Conservation (phyloP, 2,113 vertebrate genomes). For the Charina bottae region DNA sequence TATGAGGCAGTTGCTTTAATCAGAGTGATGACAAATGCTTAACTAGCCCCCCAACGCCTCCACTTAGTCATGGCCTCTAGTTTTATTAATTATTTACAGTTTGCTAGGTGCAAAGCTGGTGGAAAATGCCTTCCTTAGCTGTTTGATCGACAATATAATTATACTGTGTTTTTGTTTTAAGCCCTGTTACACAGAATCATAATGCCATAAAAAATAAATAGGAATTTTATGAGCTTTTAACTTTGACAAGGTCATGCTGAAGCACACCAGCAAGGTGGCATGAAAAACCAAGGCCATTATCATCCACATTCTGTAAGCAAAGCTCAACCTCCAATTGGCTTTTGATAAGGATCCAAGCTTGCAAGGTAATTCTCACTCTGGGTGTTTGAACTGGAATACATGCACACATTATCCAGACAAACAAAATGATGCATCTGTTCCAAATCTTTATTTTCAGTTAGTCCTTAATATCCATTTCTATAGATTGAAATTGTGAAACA, state of each 20-base stretch:
- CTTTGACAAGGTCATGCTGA: conserved; percentile 80
- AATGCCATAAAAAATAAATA: conserved; percentile 77
- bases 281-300: conserved; percentile 65
- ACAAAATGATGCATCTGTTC: background rate
- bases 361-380: background rate
- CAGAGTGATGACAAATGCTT: conserved; percentile 68
- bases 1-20: conserved; percentile 56
- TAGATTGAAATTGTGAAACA: background rate
- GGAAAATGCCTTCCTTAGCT: conserved; percentile 76
- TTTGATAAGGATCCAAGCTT: conserved; percentile 25
- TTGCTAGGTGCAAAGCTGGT: conserved; percentile 76
- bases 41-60: conserved; percentile 73
- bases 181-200: conserved; percentile 77
- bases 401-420: background rate
- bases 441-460: background rate
- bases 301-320: conserved; percentile 60
- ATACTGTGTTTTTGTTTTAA: conserved; percentile 79
- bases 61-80: conserved; percentile 77
- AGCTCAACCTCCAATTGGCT: conserved; percentile 50
- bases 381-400: background rate
- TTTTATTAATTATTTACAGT: conserved; percentile 82
- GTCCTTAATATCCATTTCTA: background rate
- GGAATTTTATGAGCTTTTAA: conserved; percentile 79
- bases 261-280: conserved; percentile 67
- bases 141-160: conserved; percentile 80